Conservation (phyloP, 1,140 invertebrate genomes). For the Trichonephila clavipes region DNA sequence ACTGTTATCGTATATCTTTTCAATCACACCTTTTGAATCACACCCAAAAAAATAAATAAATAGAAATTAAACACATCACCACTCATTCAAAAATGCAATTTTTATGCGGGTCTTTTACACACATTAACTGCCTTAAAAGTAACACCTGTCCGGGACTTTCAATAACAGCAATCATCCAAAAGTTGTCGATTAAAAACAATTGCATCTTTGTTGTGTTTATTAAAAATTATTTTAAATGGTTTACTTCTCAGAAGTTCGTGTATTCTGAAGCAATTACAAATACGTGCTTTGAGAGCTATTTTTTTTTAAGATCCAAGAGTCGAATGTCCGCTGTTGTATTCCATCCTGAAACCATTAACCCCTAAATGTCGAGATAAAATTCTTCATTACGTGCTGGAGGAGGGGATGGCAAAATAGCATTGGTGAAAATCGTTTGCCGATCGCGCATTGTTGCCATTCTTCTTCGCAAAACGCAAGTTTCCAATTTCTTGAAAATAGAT, state of each 20-base stretch:
- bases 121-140: background rate
- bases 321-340: background rate
- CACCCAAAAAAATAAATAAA: background rate
- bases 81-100: background rate
- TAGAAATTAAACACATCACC: background rate
- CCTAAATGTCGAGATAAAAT: background rate
- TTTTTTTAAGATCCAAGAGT: no score
- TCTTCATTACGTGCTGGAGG: background rate
- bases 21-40: background rate
- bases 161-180: background rate
- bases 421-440: background rate
- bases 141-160: background rate
- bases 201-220: background rate
- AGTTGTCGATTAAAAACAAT: background rate
- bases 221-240: slow-evolving; percentile 27
- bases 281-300: background rate
- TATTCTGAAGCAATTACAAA: background rate
- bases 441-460: background rate
- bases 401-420: background rate
- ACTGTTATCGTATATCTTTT: background rate
- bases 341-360: background rate
- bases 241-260: background rate
- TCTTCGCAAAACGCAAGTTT: background rate
- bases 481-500: background rate
- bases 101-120: background rate